Percentiles rank a stretch among this genome's conserved stretches.
Conservation (phyloP, 2,113 vertebrate species). For the Caranx melampygus region DNA sequence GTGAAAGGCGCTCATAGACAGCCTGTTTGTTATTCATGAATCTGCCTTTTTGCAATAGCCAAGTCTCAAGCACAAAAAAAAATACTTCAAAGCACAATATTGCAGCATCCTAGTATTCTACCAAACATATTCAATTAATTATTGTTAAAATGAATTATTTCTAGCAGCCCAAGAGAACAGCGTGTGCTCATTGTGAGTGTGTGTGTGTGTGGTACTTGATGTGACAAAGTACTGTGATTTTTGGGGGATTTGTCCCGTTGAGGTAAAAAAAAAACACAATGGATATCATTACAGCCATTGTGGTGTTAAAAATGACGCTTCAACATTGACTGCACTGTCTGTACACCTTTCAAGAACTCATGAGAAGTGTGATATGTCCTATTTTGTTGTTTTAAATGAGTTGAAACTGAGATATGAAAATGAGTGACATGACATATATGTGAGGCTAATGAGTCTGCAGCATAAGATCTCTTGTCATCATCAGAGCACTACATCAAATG, state of each 20-base stretch:
- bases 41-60: not conserved
- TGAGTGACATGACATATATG: not conserved
- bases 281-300: slow-evolving; percentile 24
- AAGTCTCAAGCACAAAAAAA: not conserved
- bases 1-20: not conserved
- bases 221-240: not conserved
- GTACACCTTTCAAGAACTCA: slow-evolving; percentile 31
- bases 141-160: not conserved
- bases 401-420: not conserved
- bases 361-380: not conserved
- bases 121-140: slow-evolving; percentile 3
- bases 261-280: slow-evolving; percentile 25
- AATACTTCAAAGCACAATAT: not conserved
- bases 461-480: not conserved
- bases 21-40: not conserved
- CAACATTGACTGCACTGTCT: not conserved
- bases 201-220: not conserved
- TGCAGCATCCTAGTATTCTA: not conserved
- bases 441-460: not conserved
- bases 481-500: not conserved
- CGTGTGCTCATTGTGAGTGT: not conserved
- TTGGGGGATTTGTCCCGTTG: slow-evolving; percentile 15
- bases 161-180: not conserved
- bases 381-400: not conserved
- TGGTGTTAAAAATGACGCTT: slow-evolving; percentile 30